Evolutionary conservation across 2,797 vertebrate species (phyloP), one percentile per base, ranked within the genome.

Genomic region (Clangula hyemalis): DNA sequence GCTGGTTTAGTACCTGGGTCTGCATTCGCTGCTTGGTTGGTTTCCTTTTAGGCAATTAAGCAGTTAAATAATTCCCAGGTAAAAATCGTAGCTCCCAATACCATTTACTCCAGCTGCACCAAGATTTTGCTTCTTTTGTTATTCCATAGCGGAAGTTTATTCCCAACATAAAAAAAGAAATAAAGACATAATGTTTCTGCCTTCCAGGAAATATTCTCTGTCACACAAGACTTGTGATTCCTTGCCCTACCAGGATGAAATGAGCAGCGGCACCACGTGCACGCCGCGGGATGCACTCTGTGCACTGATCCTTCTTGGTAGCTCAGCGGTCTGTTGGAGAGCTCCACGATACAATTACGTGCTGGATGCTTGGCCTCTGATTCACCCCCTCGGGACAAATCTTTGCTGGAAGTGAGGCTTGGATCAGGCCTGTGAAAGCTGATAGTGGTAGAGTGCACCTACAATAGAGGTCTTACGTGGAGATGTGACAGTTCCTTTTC

Each of bases 401-500:
- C 94, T 96, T 95, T 96, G 93, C 91, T 95, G 80, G 86, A 94
- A 95, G 80, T 64, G 73, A 73, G 75, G 88, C 95, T 84, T 88
- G 91, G 85, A 84, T 92, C 85, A 92, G 82, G 60, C 49, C n/a
- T 43, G 69, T 94, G 97, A 97, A 97, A 97, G 60, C 74, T 83
- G 95, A 97, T 95, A 89, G 65, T 8, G 1, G 62, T 93, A 82
- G 85, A 60, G 90, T 39, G 91, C 90, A 91, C 77, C 88, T 80
- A 94, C 96, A 97, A 96, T 79, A 94, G 92, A 92, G 90, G 53
- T 89, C 93, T 96, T 84, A 36, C 8, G 6, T 57, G 85, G 74
- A 69, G 83, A 92, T 0, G 6, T 27, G 39, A 21, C 12, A 0
- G 27, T 77, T 91, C 90, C 62, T 87, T 93, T 96, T 93, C 92